A percentile compares a stretch with the other conserved stretches of the same genome.
Evolutionary conservation across 2,888 invertebrate genomes (phyloP).

Genomic region (Drosophila aldrichi): DNA sequence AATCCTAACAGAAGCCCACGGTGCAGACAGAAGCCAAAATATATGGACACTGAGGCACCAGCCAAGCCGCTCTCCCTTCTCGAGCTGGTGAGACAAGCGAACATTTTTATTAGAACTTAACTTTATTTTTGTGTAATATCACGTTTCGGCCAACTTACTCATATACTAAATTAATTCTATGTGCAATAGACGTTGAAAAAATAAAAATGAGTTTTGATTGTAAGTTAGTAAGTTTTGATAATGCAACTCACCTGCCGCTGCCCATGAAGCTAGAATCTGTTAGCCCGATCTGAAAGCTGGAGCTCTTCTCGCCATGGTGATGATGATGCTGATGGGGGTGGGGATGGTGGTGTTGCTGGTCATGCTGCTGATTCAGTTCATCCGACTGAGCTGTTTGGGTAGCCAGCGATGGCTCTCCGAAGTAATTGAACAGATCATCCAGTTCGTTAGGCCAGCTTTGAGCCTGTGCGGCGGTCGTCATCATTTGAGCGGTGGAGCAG

Average conservation of each 20-base stretch:
- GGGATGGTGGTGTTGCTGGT: constrained; percentile 21
- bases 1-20: neutral
- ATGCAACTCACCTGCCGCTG: constrained; percentile 76
- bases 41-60: neutral
- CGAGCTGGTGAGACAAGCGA: constrained; percentile 50
- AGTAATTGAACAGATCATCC: constrained; percentile 55
- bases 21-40: neutral
- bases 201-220: neutral
- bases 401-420: constrained; percentile 41
- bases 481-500: constrained; percentile 64
- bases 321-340: constrained; percentile 43
- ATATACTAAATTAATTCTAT: constrained; percentile 52
- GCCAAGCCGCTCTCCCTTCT: constrained; percentile 43
- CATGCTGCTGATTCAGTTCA: constrained; percentile 26
- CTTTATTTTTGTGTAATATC: neutral
- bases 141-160: constrained; percentile 11
- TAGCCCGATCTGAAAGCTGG: constrained; percentile 80
- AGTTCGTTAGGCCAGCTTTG: constrained; percentile 66
- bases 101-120: constrained; percentile 57
- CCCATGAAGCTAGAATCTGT: constrained; percentile 79
- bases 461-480: constrained; percentile 58
- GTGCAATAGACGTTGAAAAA: constrained; percentile 24
- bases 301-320: constrained; percentile 76
- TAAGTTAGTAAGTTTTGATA: neutral
- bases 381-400: constrained; percentile 24